These are phyloP conservation scores for Cassiopea xamachana DNA, from an alignment of 30 jellyfish, hydroid and myxozoan species.

Conservation along the genomic window DNA sequence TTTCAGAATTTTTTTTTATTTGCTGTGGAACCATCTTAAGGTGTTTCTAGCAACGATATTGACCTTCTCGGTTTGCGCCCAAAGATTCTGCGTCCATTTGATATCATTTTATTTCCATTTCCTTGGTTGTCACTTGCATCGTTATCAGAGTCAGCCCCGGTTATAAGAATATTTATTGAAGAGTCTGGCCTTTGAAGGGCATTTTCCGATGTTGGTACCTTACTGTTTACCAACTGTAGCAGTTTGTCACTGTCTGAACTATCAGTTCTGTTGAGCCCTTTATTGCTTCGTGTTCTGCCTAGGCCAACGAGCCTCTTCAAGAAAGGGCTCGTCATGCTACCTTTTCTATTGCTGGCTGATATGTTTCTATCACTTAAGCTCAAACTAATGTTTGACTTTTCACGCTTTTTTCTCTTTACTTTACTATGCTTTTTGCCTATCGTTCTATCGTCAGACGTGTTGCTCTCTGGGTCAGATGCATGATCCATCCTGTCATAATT, in stretches of 20 bases:
- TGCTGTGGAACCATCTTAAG: too few species aligned
- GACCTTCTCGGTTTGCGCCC: conserved; percentile 39
- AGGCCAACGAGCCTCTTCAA: conserved; percentile 39
- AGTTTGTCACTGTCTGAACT: conserved; percentile 57
- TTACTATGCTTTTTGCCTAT: not conserved
- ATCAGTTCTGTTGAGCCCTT: conserved; percentile 40
- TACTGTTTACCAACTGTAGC: not conserved
- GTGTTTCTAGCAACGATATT: conserved; percentile 45
- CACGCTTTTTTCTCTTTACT: conserved; percentile 28
- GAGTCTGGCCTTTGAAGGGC: conserved; percentile 45
- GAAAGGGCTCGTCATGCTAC: conserved; percentile 64
- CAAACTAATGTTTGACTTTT: conserved; percentile 5
- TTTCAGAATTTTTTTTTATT: too few species aligned
- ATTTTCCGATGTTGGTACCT: not conserved
- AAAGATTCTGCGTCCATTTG: conserved; percentile 42
- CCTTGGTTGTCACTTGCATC: not conserved
- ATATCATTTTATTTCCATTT: not conserved
- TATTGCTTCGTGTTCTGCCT: conserved; percentile 62
- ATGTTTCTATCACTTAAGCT: conserved; percentile 66
- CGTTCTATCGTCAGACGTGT: conserved; percentile 20
- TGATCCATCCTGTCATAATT: conserved; percentile 23
- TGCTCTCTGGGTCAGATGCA: conserved; percentile 40
- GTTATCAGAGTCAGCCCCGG: conserved; percentile 48
- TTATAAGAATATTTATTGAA: conserved; percentile 49
- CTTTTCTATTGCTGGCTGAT: conserved; percentile 42